phyloP scores from a whole-genome alignment of 2,113 vertebrate genomes.

The Misgurnus mizolepis region DNA sequence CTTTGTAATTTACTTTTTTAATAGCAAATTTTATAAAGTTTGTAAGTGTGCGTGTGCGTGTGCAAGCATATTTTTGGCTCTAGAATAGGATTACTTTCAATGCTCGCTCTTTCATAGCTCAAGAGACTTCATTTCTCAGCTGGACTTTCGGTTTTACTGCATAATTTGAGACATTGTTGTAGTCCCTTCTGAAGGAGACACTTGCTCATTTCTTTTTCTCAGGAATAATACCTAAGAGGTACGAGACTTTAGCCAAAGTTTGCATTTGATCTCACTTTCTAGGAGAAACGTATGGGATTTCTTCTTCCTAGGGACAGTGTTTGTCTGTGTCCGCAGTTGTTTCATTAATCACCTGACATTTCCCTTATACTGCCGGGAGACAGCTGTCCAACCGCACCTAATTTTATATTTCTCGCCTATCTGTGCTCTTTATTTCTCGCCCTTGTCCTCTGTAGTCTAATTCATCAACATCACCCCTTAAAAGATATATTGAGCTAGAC shows the following conservation, averaged over 20 bases:
- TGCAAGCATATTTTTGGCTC: background rate
- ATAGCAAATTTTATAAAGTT: background rate
- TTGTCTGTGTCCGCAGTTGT: too few species aligned
- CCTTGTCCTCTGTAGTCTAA: background rate
- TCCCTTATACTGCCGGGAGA: conserved; percentile 40
- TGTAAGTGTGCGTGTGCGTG: too few species aligned
- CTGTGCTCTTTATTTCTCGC: conserved; percentile 1
- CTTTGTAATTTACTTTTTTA: background rate
- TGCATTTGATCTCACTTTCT: too few species aligned
- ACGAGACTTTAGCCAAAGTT: too few species aligned
- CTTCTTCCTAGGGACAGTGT: background rate
- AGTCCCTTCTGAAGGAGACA: too few species aligned
- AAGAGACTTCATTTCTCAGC: too few species aligned
- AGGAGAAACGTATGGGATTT: background rate
- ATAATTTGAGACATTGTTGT: too few species aligned
- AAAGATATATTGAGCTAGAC: conserved; percentile 8
- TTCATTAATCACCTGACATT: conserved; percentile 55
- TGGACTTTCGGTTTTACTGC: too few species aligned
- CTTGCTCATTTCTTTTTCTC: too few species aligned
- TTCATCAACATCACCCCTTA: conserved; percentile 1
- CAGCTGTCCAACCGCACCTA: conserved; percentile 58
- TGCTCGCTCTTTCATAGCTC: too few species aligned
- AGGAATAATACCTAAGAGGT: too few species aligned
- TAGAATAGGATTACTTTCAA: too few species aligned
- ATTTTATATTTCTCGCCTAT: conserved; percentile 49